A percentile compares a stretch with the other conserved stretches of the same genome.
These are phyloP conservation scores for Pygocentrus nattereri DNA, from an alignment of 2,797 vertebrate species.

Conservation along the genomic window DNA sequence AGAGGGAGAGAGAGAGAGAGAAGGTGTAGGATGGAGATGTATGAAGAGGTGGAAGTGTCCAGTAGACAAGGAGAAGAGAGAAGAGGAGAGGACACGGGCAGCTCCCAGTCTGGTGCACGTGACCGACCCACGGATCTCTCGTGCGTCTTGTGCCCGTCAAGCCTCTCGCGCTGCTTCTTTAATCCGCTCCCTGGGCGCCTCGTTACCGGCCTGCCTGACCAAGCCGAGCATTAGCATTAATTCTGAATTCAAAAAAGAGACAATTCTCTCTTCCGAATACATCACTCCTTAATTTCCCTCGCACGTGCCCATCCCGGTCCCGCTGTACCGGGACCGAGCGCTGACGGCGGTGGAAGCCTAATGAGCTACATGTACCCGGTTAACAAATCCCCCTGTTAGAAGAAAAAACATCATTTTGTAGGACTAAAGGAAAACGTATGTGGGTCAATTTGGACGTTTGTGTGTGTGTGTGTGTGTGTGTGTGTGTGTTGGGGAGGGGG, in stretches of 20 bases:
- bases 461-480: constrained; percentile 40
- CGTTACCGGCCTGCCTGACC: constrained; percentile 90
- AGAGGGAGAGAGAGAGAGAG: too few species aligned
- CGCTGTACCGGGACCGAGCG: constrained; percentile 68
- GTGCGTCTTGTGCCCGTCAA: constrained; percentile 58
- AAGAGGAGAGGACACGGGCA: constrained; percentile 61
- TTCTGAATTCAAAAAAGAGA: constrained; percentile 86
- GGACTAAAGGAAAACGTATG: constrained; percentile 67
- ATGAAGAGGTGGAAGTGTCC: constrained; percentile 56
- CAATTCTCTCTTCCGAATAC: constrained; percentile 82
- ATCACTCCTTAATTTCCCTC: constrained; percentile 89
- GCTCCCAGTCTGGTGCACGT: constrained; percentile 76
- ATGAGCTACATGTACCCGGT: constrained; percentile 76
- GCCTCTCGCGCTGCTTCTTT: constrained; percentile 60
- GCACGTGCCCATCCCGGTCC: constrained; percentile 81
- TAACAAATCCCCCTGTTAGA: constrained; percentile 82
- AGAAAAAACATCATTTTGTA: constrained; percentile 72
- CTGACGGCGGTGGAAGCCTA: constrained; percentile 74
- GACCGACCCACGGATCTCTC: constrained; percentile 79
- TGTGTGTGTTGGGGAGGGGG: background rate
- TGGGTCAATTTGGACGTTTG: constrained; percentile 66
- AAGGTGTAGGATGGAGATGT: constrained; percentile 37
- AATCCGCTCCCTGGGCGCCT: constrained; percentile 96
- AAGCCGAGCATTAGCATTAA: constrained; percentile 85
- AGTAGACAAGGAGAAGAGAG: constrained; percentile 47